A percentile compares a stretch with the other conserved stretches of the same genome.
Conservation (phyloP, 2,888 invertebrate genomes). For the Epistrophe eligans region DNA sequence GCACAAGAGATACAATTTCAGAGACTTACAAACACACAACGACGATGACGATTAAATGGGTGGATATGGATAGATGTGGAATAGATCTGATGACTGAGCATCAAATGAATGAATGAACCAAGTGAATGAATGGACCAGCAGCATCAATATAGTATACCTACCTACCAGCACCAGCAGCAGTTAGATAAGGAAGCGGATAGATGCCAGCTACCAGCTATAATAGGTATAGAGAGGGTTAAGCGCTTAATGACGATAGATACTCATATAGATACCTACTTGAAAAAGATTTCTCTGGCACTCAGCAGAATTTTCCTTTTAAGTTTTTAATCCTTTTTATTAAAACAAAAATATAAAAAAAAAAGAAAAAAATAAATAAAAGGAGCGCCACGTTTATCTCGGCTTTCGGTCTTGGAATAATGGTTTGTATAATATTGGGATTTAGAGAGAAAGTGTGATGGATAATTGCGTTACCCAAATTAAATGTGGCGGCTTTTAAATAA, state of each 20-base stretch:
- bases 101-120: conserved; percentile 70
- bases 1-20: conserved; percentile 27
- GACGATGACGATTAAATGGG: conserved; percentile 57
- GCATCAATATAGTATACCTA: background rate
- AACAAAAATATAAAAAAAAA: too few species aligned
- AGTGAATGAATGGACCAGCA: conserved; percentile 69
- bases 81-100: conserved; percentile 73
- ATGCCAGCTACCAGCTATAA: background rate
- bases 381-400: conserved; percentile 49
- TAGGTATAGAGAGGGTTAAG: conserved; percentile 42
- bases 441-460: conserved; percentile 40
- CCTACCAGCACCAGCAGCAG: conserved; percentile 3
- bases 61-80: conserved; percentile 57
- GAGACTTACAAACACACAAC: conserved; percentile 26
- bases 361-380: conserved; percentile 18
- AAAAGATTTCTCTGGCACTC: conserved; percentile 64
- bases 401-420: conserved; percentile 35
- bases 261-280: conserved; percentile 8
- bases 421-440: conserved; percentile 8
- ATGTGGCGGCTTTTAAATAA: conserved; percentile 56
- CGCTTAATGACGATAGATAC: conserved; percentile 65
- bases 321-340: conserved; percentile 70
- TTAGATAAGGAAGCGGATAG: conserved; percentile 57
- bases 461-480: conserved; percentile 73
- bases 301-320: conserved; percentile 67